Evolutionary conservation across 2,797 vertebrate genomes (phyloP), one percentile per base, ranked within the genome.

Genomic region (Gambusia yucatana): DNA sequence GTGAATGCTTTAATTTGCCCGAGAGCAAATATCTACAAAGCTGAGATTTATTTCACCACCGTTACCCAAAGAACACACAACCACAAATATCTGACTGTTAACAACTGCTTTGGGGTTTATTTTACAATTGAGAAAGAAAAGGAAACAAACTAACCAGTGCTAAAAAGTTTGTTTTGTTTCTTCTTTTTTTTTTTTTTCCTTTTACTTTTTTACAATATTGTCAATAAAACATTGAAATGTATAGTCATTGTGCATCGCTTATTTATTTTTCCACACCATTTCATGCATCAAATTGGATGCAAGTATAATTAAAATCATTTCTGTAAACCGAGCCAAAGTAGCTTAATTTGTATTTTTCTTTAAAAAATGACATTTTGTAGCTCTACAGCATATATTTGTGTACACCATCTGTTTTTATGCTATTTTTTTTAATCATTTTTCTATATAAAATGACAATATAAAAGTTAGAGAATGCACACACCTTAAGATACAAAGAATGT

Each of bases 391-490:
- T 99, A 98, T 98, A 99, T 96, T 90, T 95, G 95, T 96, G 63
- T 96, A 97, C 96, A 97, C 93, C 96, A 94, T 96, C 93, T 95
- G 84, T 95, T 95, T 93, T 94, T 94, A 90, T 90, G 43, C 43
- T 47, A 43, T 44, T 61, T 48, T 73, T 96, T 93, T 95, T 95
- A 97, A 98, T 97, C 96, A 84, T 96, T 93, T 97, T 95, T 93
- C 87, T 97, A 98, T 98, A 98, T 97, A 99, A 98, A 99, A 98
- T 98, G 97, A 98, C 97, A 96, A 97, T 99, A 99, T 98, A 99
- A 99, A 98, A 97, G 96, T 97, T 96, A 96, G 96, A 98, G 94
- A 96, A 96, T 96, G 95, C 95, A 97, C 97, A 98, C 97, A 97
- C 95, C 96, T 97, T 97, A 97, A 97, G 97, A 97, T 98, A 99